A percentile compares a stretch with the other conserved stretches of the same genome.
Evolutionary conservation across 1,140 invertebrate species (phyloP).

Genomic region (Drosophila sturtevanti): DNA sequence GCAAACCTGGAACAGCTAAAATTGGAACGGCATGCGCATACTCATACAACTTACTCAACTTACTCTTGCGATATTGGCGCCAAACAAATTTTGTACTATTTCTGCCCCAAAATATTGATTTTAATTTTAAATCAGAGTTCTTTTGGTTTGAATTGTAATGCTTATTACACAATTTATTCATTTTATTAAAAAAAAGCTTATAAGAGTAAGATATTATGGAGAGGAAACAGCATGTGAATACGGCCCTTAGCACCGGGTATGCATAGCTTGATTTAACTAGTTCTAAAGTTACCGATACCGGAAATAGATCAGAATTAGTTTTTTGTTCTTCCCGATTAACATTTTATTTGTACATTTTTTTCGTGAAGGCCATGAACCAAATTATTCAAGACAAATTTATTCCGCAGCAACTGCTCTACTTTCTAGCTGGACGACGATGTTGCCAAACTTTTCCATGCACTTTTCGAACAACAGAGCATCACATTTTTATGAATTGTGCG

Average conservation of each 20-base stretch:
- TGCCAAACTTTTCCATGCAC: constrained; percentile 62
- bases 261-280: not conserved
- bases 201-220: not conserved
- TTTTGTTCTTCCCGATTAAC: not conserved
- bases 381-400: constrained; percentile 50
- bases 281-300: not conserved
- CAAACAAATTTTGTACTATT: too few species aligned
- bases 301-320: not conserved
- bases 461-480: constrained; percentile 49
- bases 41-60: too few species aligned
- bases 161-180: too few species aligned
- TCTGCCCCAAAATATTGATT: too few species aligned
- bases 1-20: too few species aligned
- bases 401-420: constrained; percentile 63
- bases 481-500: constrained; percentile 24
- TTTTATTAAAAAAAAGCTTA: too few species aligned
- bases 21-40: too few species aligned
- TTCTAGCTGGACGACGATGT: constrained; percentile 63
- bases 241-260: not conserved
- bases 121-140: too few species aligned
- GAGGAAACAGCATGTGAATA: constrained; percentile 15
- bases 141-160: too few species aligned
- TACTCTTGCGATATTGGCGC: too few species aligned
- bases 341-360: not conserved
- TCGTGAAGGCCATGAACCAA: constrained; percentile 47